phyloP scores from a whole-genome alignment of 2,888 invertebrate species.

The Unio pictorum region DNA sequence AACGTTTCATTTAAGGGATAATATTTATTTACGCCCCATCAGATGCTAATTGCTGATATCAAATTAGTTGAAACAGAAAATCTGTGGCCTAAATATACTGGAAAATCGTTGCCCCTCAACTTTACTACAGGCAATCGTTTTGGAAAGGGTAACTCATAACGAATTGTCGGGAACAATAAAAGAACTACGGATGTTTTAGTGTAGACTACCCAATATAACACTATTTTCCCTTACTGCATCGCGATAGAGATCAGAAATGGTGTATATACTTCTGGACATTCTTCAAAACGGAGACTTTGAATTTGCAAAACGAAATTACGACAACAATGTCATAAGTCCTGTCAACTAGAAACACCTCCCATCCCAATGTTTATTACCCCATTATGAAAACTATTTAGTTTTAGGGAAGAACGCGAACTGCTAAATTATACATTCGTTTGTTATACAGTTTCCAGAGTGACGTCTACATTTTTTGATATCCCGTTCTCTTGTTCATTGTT shows the following conservation, averaged over 20 bases:
- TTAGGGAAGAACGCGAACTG: too few species aligned
- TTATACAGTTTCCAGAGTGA: too few species aligned
- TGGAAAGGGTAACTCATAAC: constrained; percentile 30
- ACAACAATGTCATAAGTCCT: too few species aligned
- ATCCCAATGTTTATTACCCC: too few species aligned
- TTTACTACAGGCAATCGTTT: constrained; percentile 29
- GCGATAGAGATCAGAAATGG: constrained; percentile 29
- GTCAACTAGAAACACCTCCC: too few species aligned
- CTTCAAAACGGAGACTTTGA: too few species aligned
- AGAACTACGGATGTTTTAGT: constrained; percentile 18
- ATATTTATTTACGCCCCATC: constrained; percentile 29
- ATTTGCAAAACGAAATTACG: too few species aligned
- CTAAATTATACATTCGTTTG: too few species aligned
- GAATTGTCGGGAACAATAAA: constrained; percentile 14
- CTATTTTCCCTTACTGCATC: constrained; percentile 25
- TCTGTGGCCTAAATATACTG: constrained; percentile 30
- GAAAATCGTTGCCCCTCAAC: constrained; percentile 29
- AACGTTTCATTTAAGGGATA: constrained; percentile 30
- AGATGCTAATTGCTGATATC: constrained; percentile 33
- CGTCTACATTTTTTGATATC: too few species aligned
- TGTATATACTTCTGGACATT: constrained; percentile 19
- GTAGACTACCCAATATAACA: constrained; percentile 27
- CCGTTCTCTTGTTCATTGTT: too few species aligned
- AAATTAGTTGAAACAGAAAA: constrained; percentile 31
- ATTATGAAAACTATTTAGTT: too few species aligned